Percentiles rank a stretch among this genome's conserved stretches.
These are phyloP conservation scores for Eupithecia insigniata DNA, from an alignment of 2,888 invertebrate species.

Conservation along the genomic window DNA sequence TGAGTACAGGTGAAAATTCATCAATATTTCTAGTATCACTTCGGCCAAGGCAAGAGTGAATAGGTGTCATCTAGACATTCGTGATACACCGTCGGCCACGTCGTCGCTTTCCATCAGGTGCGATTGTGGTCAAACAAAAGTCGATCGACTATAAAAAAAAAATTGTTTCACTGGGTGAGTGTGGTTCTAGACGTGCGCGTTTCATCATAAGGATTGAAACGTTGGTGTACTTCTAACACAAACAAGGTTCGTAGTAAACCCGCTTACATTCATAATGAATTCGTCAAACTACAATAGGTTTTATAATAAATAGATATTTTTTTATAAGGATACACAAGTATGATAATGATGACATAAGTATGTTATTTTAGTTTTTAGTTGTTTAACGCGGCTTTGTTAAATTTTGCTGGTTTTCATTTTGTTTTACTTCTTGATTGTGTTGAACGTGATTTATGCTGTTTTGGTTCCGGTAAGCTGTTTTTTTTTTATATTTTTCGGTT, in stretches of 20 bases:
- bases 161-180: background rate
- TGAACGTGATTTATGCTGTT: conserved; percentile 49
- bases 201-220: background rate
- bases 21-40: too few species aligned
- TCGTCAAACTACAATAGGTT: background rate
- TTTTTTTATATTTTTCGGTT: conserved; percentile 50
- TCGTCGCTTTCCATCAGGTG: too few species aligned
- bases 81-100: too few species aligned
- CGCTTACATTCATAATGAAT: background rate
- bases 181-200: background rate
- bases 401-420: conserved; percentile 60
- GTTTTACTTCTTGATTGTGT: conserved; percentile 53
- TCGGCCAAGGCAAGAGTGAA: too few species aligned
- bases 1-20: too few species aligned
- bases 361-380: conserved; percentile 46
- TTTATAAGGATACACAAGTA: conserved; percentile 77
- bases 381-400: conserved; percentile 62
- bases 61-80: too few species aligned
- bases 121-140: too few species aligned
- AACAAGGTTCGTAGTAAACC: background rate
- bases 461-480: conserved; percentile 52
- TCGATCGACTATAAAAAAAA: too few species aligned
- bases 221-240: background rate
- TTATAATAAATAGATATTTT: conserved; percentile 23
- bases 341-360: conserved; percentile 54